Conservation (phyloP, 2,113 vertebrate species). For the Bos javanicus region DNA sequence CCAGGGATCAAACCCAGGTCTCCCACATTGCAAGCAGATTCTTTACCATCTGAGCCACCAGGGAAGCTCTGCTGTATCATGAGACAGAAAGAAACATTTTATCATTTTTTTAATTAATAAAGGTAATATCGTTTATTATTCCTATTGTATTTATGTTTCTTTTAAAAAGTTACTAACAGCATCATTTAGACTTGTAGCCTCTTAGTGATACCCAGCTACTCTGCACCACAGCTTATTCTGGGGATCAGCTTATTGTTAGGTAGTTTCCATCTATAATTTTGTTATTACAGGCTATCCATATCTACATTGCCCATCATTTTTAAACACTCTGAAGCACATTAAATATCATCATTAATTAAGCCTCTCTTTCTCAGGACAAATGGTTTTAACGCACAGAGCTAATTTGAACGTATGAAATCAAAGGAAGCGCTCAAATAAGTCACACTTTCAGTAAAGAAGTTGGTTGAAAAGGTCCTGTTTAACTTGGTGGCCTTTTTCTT, state of each 20-base stretch:
- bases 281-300: background rate
- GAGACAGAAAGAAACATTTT: background rate
- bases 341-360: background rate
- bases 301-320: background rate
- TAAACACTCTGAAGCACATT: background rate
- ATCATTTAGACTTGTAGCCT: background rate
- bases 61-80: background rate
- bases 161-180: background rate
- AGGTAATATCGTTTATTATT: background rate
- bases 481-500: background rate
- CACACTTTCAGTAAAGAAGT: background rate
- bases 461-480: background rate
- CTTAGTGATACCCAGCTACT: background rate
- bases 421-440: background rate
- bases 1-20: background rate
- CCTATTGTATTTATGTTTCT: background rate
- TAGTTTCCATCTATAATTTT: background rate
- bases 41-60: background rate
- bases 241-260: background rate
- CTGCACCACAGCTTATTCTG: background rate
- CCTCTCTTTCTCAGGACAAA: background rate
- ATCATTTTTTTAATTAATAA: background rate
- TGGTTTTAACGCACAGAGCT: background rate
- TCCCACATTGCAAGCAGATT: background rate
- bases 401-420: background rate